These are phyloP conservation scores for Zapornia atra DNA, from an alignment of 2,113 vertebrate genomes.

Conservation along the genomic window DNA sequence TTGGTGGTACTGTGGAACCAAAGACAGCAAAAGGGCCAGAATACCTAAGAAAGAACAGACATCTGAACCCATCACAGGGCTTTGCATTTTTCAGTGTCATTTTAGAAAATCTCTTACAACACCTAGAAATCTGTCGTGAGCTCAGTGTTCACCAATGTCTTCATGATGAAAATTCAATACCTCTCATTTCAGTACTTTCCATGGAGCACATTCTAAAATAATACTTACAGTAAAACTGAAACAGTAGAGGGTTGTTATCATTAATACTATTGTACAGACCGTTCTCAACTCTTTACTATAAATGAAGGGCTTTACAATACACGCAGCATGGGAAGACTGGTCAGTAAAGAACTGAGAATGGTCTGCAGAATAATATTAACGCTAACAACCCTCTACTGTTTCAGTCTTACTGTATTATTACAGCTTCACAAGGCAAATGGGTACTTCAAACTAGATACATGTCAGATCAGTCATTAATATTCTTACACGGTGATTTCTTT, in stretches of 20 bases:
- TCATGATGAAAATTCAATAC: background rate
- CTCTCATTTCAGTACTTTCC: background rate
- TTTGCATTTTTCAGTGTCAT: background rate
- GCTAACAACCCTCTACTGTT: background rate
- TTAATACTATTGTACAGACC: background rate
- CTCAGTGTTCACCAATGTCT: background rate
- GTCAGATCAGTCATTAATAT: background rate
- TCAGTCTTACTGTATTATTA: background rate
- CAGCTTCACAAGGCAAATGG: too few species aligned
- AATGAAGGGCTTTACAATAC: too few species aligned
- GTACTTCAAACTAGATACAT: background rate
- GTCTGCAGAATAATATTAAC: background rate
- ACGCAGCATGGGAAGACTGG: too few species aligned
- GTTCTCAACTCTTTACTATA: background rate
- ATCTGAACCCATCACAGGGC: rapidly evolving
- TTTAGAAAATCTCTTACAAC: background rate
- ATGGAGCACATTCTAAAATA: background rate
- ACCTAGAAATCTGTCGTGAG: background rate
- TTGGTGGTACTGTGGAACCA: background rate
- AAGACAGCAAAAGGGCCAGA: background rate
- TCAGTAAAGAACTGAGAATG: background rate
- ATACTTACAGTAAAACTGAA: background rate
- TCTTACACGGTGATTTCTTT: background rate
- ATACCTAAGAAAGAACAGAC: background rate
- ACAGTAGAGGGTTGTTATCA: background rate